These are phyloP conservation scores for Papilio polytes DNA, from an alignment of 1,140 invertebrate genomes.

Conservation along the genomic window DNA sequence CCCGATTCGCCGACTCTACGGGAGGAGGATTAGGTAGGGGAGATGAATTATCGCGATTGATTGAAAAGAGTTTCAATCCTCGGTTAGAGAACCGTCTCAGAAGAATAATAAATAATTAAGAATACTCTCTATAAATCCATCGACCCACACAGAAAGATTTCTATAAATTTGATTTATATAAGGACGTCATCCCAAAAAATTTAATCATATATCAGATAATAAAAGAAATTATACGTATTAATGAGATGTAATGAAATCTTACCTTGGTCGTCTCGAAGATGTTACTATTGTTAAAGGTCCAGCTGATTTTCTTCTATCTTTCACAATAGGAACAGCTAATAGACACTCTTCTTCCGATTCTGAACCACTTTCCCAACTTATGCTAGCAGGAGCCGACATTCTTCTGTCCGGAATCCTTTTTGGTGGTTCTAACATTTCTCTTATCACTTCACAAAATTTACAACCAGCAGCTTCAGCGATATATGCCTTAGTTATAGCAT, in stretches of 20 bases:
- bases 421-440: constrained; percentile 77
- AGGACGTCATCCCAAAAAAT: no score
- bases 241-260: constrained; percentile 44
- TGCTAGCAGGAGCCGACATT: constrained; percentile 72
- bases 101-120: no score
- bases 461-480: constrained; percentile 75
- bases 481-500: constrained; percentile 78
- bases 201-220: no score
- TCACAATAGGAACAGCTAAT: constrained; percentile 62
- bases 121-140: no score
- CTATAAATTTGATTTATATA: no score
- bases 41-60: no score
- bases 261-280: constrained; percentile 74
- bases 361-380: constrained; percentile 68
- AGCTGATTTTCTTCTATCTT: constrained; percentile 76
- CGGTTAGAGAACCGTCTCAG: no score
- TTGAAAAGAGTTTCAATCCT: no score
- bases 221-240: no score
- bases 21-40: no score
- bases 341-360: constrained; percentile 69
- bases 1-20: no score
- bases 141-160: no score
- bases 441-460: constrained; percentile 81
- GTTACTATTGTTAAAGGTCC: constrained; percentile 75
- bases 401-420: constrained; percentile 65